Conservation (phyloP, 1,140 invertebrate species). For the Trissolcus basalis region DNA sequence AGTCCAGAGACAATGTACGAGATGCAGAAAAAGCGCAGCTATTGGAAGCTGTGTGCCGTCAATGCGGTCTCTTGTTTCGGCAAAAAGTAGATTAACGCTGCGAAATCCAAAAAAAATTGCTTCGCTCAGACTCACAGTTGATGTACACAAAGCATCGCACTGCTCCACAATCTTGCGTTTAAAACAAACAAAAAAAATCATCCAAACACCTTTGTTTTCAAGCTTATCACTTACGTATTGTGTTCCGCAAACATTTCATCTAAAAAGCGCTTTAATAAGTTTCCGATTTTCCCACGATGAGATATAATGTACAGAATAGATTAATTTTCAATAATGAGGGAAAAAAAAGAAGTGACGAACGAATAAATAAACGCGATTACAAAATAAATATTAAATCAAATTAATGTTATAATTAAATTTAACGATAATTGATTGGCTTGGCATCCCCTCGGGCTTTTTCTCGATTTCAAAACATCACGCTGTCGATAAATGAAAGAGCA, state of each 20-base stretch:
- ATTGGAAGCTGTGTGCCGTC: constrained; percentile 82
- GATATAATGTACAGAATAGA: too few relatives aligned
- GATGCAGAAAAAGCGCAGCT: constrained; percentile 78
- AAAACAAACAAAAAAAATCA: not conserved
- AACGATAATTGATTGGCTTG: not conserved
- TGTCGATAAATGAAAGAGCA: constrained; percentile 9
- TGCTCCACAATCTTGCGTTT: not conserved
- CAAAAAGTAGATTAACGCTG: constrained; percentile 59
- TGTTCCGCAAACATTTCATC: too few relatives aligned
- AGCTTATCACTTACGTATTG: not conserved
- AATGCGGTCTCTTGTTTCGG: constrained; percentile 82
- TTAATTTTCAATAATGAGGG: too few relatives aligned
- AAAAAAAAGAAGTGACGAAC: too few relatives aligned
- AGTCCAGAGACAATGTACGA: constrained; percentile 70
- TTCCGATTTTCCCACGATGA: too few relatives aligned
- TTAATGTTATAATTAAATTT: not conserved
- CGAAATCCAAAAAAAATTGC: constrained; percentile 13
- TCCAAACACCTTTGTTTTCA: not conserved
- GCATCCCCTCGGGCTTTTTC: not conserved
- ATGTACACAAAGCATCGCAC: constrained; percentile 19
- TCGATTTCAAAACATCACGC: constrained; percentile 27
- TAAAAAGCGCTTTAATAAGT: too few relatives aligned
- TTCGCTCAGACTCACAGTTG: constrained; percentile 21
- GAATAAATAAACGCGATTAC: too few relatives aligned
- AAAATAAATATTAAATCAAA: too few relatives aligned